Base-by-base conservation (phyloP, 2,797 vertebrate genomes). In the Sebastes iracundus region DNA sequence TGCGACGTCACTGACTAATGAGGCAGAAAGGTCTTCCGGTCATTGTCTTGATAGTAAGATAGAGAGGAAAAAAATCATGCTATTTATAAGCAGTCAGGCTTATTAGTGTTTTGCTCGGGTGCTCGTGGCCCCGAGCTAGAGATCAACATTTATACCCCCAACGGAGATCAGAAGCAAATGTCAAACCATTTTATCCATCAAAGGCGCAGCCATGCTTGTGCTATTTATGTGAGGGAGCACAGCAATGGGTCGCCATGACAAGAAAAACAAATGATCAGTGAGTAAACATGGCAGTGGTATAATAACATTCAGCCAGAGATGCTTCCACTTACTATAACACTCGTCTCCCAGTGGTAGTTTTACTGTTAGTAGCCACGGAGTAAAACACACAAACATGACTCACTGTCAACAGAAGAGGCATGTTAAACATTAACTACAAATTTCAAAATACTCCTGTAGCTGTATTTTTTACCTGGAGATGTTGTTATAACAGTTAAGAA, bases 111-210 rank as follows among this genome's bases (percentile, higher is more conserved):
- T 28, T 82, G 80, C 74, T 86, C 72, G 79, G 82, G 80, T 67
- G 75, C 76, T 77, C 81, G 88, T 67, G 67, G 66, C 87, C 89
- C 89, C 62, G 83, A 92, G 88, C 86, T 84, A 86, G 82, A 92
- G 88, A 91, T 92, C 87, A 87, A 87, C 86, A 87, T 87, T 85
- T 89, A 79, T 75, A 92, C 88, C 91, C 88, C 91, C 88, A 88
- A 75, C 23, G 52, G 90, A 92, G 91, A 92, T 93, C 86, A 91
- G 83, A 90, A 75, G 90, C 83, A 94, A 95, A 95, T 95, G 94
- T 95, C 94, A 95, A 92, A 93, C 75, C 82, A 77, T 90, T 94
- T 95, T 81, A 90, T 90, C 82, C 86, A 91, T 94, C 87, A 92
- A 87, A 92, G 90, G 82, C 85, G 89, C 81, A 91, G 87, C 84